These are phyloP conservation scores for Tinamus major DNA, from an alignment of 2,797 vertebrate species.

Conservation along the genomic window DNA sequence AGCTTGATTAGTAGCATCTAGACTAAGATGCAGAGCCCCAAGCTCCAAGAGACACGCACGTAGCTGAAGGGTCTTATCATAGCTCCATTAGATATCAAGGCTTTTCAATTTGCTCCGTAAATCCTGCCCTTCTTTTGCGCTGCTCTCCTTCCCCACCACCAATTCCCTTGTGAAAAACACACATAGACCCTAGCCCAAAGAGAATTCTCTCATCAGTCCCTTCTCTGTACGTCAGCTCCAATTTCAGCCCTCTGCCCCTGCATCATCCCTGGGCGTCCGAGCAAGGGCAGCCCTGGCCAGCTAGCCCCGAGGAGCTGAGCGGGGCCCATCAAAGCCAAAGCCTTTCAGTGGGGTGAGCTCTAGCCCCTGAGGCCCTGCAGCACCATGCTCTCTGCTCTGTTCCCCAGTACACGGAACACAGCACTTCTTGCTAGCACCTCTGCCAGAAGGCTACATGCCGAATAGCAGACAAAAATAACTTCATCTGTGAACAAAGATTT, in stretches of 20 bases:
- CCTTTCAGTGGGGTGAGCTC: background rate
- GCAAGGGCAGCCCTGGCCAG: background rate
- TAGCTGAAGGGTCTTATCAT: background rate
- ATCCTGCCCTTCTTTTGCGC: background rate
- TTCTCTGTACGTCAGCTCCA: background rate
- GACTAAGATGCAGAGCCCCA: background rate
- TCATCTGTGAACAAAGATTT: constrained; percentile 14
- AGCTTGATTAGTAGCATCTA: background rate
- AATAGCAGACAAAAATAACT: constrained; percentile 44
- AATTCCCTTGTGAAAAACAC: background rate
- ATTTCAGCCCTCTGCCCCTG: background rate
- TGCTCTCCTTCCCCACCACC: accelerated
- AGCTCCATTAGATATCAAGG: background rate
- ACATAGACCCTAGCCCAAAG: background rate
- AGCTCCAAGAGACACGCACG: background rate
- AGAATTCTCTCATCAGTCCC: background rate
- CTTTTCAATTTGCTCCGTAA: background rate
- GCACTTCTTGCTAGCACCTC: constrained; percentile 44
- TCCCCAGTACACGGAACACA: background rate
- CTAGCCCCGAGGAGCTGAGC: constrained; percentile 38
- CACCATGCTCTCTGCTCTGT: background rate
- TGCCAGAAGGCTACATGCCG: background rate
- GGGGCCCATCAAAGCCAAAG: background rate
- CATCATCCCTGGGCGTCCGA: background rate
- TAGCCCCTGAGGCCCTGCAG: background rate